A percentile compares a stretch with the other conserved stretches of the same genome.
These are phyloP conservation scores for Ylistrum balloti DNA, from an alignment of 1,140 invertebrate species.

Conservation along the genomic window DNA sequence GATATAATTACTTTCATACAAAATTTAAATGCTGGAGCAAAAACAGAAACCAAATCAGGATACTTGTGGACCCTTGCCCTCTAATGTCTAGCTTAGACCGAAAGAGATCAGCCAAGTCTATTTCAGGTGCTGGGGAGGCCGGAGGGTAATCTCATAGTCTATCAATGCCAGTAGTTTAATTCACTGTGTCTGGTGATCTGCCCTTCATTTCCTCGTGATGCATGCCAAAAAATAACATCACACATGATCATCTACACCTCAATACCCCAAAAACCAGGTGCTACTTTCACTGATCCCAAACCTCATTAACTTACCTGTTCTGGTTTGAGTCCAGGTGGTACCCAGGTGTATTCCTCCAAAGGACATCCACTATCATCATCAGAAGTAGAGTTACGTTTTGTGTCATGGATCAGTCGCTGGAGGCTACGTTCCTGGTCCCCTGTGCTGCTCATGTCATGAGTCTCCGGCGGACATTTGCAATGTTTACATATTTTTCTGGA, in stretches of 20 bases:
- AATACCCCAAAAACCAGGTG: not conserved
- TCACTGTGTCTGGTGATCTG: not conserved
- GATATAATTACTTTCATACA: not conserved
- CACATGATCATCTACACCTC: not conserved
- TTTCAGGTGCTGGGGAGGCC: not conserved
- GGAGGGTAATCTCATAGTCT: not conserved
- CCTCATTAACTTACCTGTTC: constrained; percentile 91
- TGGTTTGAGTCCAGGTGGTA: constrained; percentile 96
- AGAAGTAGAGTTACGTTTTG: constrained; percentile 92
- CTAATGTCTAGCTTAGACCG: not conserved
- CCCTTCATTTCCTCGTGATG: not conserved
- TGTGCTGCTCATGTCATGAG: constrained; percentile 85
- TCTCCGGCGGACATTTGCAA: constrained; percentile 88
- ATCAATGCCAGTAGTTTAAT: not conserved
- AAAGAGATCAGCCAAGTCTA: not conserved
- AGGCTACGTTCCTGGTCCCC: constrained; percentile 74
- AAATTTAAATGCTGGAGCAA: not conserved
- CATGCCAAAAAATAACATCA: not conserved
- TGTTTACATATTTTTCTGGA: constrained; percentile 88
- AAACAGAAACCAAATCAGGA: not conserved
- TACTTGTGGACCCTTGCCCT: not conserved
- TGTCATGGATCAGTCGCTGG: constrained; percentile 76
- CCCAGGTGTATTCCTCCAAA: constrained; percentile 98
- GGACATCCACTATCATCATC: constrained; percentile 99
- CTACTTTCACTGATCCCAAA: not conserved